phyloP scores from a whole-genome alignment of 2,113 vertebrate species.

The Aphyosemion australe region DNA sequence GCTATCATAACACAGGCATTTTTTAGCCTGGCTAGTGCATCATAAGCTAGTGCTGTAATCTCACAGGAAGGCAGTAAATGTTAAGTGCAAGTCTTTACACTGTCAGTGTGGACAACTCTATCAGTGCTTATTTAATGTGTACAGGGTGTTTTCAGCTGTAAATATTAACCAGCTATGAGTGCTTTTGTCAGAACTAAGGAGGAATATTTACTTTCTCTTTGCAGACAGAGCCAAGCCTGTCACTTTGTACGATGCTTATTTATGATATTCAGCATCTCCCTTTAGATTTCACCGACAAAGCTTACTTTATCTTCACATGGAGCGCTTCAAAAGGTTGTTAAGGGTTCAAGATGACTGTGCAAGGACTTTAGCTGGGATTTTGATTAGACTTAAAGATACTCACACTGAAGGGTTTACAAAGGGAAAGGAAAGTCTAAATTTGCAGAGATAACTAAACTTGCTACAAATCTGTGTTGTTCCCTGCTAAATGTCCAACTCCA shows the following conservation, averaged over 20 bases:
- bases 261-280: constrained; percentile 53
- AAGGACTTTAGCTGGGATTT: constrained; percentile 32
- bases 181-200: constrained; percentile 65
- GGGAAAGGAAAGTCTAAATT: constrained; percentile 2
- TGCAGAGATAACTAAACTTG: not conserved
- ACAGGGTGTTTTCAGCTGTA: constrained; percentile 53
- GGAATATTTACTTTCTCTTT: constrained; percentile 66
- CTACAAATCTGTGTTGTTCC: constrained; percentile 15
- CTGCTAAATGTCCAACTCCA: constrained; percentile 19
- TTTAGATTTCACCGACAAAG: constrained; percentile 43
- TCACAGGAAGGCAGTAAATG: constrained; percentile 34
- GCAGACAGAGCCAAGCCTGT: constrained; percentile 52
- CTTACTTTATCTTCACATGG: constrained; percentile 25
- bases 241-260: constrained; percentile 68
- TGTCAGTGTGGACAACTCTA: constrained; percentile 61
- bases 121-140: constrained; percentile 61
- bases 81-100: constrained; percentile 21
- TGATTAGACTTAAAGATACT: constrained; percentile 19
- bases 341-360: constrained; percentile 54
- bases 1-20: constrained; percentile 42
- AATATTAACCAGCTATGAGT: constrained; percentile 60
- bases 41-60: constrained; percentile 48
- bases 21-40: constrained; percentile 42
- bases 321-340: constrained; percentile 43
- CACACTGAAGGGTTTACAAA: constrained; percentile 18